Base-by-base conservation (phyloP, 1,140 invertebrate species). In the Trichogramma pretiosum region DNA sequence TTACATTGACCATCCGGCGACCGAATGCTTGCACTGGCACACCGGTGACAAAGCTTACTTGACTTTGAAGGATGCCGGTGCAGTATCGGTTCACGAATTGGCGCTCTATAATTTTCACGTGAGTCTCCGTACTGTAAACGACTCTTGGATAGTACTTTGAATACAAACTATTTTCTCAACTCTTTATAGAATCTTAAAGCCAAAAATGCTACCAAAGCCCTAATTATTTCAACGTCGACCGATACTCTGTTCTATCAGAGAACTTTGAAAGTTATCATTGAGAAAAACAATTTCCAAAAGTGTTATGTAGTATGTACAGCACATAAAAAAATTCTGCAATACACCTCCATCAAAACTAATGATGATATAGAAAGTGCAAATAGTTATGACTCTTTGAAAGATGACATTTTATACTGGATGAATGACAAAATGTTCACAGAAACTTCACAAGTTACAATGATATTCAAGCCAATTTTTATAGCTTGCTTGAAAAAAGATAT, bases 381-480 rank as follows among this genome's bases (percentile, higher is more conserved):
- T 17, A 60, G 65, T 42, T 77, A 77, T 53, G 53, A 58, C 24
- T 56, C 64, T 37, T 58, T 78, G 23, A 76, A 74, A 53, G 65
- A 69, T 16, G 64, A 73, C 30, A 48, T 78, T 7, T 54, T 72
- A 22, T 55, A 62, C 37, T 79, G 75, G 77, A 77, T 78, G 74
- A 69, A 64, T 40, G 70, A 67, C 23, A 69, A 67, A 68, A 72
- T 72, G 60, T 63, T 49, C 42, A 17, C 44, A 64, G 38, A 65
- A 64, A 60, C 70, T 60, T 64, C 73, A 57, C 69, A 72, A 36
- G 76, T 78, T 8, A 76, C 80, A 60, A 70, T 83, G 26, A 69
- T 78, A 13, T 78, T 80, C 54, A 65, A 77, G 41, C 82, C 82
- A 33, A 67, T 84, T 32, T 80, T 82, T 46, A 63, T 76, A 19